phyloP scores from a whole-genome alignment of 53 echinoderm and acorn worm species.

The Henricia sp. region DNA sequence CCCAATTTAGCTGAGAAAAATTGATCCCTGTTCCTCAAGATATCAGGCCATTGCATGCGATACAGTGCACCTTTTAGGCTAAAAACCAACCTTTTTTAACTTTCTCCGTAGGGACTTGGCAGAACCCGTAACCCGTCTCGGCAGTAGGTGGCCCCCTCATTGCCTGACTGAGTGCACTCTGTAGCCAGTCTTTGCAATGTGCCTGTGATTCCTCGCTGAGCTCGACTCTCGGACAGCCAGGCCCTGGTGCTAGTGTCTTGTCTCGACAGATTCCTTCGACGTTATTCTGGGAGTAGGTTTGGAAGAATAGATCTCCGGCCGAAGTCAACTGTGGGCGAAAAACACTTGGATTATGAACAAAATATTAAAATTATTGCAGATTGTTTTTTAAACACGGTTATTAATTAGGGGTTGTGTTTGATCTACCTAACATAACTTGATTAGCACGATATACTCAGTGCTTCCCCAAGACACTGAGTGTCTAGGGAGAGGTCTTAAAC shows the following conservation, averaged over 20 bases:
- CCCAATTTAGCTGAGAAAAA: too few species aligned
- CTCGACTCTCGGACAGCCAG: conserved; percentile 16
- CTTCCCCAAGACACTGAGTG: too few species aligned
- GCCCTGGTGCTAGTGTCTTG: conserved; percentile 46
- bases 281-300: conserved; percentile 17
- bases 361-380: background rate
- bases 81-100: background rate
- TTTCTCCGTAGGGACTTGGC: background rate
- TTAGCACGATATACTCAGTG: too few species aligned
- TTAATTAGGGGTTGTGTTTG: too few species aligned
- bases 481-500: too few species aligned
- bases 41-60: too few species aligned
- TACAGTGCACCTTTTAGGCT: background rate
- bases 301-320: conserved; percentile 66
- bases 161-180: conserved; percentile 10
- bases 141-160: background rate
- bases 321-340: conserved; percentile 31
- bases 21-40: too few species aligned
- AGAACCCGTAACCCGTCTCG: conserved; percentile 7
- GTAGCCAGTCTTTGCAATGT: conserved; percentile 56
- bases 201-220: conserved; percentile 30
- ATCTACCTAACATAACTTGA: too few species aligned
- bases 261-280: background rate
- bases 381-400: background rate
- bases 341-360: background rate